These are phyloP conservation scores for Hemitrygon akajei DNA, from an alignment of 2,797 vertebrate genomes.

Conservation along the genomic window DNA sequence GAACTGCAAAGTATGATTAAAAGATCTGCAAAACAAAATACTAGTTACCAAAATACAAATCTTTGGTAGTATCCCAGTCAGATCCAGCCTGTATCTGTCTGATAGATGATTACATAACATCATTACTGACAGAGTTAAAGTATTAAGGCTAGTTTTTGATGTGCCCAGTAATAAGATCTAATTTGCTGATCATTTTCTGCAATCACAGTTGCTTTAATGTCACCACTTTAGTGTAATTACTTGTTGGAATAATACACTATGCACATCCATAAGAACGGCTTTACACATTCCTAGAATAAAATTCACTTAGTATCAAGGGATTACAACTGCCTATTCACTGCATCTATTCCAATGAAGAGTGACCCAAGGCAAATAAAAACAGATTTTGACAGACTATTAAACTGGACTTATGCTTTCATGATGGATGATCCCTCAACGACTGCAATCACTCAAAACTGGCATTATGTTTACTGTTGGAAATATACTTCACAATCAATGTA, in stretches of 20 bases:
- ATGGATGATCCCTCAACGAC: slow-evolving; percentile 30
- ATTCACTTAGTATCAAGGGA: slow-evolving; percentile 37
- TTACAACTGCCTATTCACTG: slow-evolving; percentile 32
- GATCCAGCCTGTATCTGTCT: slow-evolving; percentile 29
- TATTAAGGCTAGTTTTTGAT: slow-evolving; percentile 37
- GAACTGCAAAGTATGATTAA: neutral
- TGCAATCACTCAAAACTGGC: slow-evolving; percentile 6
- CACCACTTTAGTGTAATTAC: slow-evolving; percentile 38
- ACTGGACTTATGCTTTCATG: slow-evolving; percentile 27
- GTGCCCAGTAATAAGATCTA: slow-evolving; percentile 37
- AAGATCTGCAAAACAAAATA: neutral
- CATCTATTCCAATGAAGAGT: slow-evolving; percentile 29
- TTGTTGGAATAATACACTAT: slow-evolving; percentile 36
- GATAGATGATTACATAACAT: slow-evolving; percentile 35
- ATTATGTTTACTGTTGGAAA: neutral
- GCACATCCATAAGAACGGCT: slow-evolving; percentile 34
- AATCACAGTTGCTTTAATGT: slow-evolving; percentile 37
- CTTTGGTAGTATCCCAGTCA: slow-evolving; percentile 11
- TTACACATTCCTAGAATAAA: slow-evolving; percentile 32
- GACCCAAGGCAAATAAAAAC: slow-evolving; percentile 37
- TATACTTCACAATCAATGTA: slow-evolving; percentile 19
- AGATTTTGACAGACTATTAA: slow-evolving; percentile 30
- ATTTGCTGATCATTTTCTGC: slow-evolving; percentile 38
- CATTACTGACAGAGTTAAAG: slow-evolving; percentile 36
- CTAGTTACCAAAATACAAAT: neutral